Conservation (phyloP, 2,113 vertebrate genomes). For the Neotoma lepida region DNA sequence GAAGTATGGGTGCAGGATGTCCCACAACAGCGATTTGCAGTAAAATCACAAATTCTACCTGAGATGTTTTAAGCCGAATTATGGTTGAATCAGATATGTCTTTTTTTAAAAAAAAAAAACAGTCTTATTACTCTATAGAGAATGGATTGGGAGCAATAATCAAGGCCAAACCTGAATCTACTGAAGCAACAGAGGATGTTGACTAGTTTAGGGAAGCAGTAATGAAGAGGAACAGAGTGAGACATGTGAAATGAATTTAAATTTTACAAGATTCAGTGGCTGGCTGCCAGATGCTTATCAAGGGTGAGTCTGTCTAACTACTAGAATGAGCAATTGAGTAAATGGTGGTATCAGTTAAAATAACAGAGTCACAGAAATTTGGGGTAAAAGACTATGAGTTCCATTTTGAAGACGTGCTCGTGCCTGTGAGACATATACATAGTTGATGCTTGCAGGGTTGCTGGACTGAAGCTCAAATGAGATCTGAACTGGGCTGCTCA, state of each 20-base stretch:
- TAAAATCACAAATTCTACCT: background rate
- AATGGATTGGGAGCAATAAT: background rate
- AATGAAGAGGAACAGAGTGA: background rate
- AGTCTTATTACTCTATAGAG: background rate
- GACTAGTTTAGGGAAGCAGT: background rate
- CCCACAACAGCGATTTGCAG: background rate
- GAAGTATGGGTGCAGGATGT: background rate
- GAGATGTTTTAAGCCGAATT: background rate
- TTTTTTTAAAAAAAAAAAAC: background rate
- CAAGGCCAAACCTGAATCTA: background rate
- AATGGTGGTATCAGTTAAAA: background rate
- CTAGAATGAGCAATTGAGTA: background rate
- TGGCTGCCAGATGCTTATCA: background rate
- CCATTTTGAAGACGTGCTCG: background rate
- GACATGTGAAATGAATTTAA: background rate
- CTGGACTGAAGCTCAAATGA: background rate
- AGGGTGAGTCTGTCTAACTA: background rate
- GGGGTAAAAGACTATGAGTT: background rate
- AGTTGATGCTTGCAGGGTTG: background rate
- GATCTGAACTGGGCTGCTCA: background rate
- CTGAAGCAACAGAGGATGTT: background rate
- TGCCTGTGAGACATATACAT: background rate
- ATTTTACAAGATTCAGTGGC: background rate
- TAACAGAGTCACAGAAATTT: background rate
- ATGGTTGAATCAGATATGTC: background rate